Percentiles rank a stretch among this genome's conserved stretches.
These are phyloP conservation scores for Acanthisitta chloris DNA, from an alignment of 2,113 vertebrate species.

Conservation along the genomic window DNA sequence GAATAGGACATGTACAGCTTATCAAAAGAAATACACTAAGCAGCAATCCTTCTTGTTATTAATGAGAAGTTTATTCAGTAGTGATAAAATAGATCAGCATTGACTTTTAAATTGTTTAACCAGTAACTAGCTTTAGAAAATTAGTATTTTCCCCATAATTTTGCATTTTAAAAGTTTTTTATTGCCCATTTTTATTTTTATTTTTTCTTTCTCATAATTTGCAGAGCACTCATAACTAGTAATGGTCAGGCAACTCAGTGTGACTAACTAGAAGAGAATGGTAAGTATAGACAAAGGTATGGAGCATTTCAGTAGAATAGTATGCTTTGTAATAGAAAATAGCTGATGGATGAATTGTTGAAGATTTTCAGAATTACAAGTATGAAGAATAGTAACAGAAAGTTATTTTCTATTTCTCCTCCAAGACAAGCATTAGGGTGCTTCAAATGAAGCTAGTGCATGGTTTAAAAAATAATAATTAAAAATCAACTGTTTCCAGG, in stretches of 20 bases:
- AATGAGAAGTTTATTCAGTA: background rate
- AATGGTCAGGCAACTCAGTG: background rate
- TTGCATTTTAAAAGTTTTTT: background rate
- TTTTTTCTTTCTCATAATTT: background rate
- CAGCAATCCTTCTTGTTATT: background rate
- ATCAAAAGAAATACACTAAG: background rate
- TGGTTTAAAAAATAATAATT: background rate
- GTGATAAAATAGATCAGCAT: background rate
- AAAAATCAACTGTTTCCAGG: background rate
- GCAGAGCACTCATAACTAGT: background rate
- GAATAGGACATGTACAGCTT: background rate
- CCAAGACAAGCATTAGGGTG: background rate
- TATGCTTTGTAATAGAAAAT: background rate
- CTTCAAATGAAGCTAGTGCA: background rate
- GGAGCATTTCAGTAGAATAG: background rate
- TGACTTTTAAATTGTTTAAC: background rate
- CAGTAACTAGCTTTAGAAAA: background rate
- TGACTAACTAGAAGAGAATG: background rate
- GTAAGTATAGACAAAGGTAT: background rate
- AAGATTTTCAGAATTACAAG: background rate
- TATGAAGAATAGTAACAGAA: background rate
- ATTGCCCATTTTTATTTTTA: background rate
- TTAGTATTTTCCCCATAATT: background rate
- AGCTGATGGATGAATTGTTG: background rate
- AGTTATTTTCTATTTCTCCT: background rate